A percentile compares a stretch with the other conserved stretches of the same genome.
Evolutionary conservation across 1,140 invertebrate genomes (phyloP).

Genomic region (Hydropsyche tenuis): DNA sequence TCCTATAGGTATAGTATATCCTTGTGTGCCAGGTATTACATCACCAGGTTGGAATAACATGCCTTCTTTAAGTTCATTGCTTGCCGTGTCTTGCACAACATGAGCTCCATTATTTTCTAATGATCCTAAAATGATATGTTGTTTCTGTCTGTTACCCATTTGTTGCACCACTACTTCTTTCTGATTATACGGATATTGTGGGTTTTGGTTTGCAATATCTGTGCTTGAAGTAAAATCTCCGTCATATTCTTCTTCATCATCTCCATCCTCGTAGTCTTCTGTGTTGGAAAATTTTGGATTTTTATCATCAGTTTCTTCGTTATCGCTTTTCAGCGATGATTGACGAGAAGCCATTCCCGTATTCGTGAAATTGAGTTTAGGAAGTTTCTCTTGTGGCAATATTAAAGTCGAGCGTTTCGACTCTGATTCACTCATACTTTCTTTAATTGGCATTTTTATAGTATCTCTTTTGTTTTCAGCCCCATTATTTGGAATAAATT

Average conservation of each 20-base stretch:
- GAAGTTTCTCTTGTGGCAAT: not conserved
- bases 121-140: conserved; percentile 64
- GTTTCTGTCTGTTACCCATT: conserved; percentile 58
- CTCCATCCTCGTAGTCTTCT: conserved; percentile 45
- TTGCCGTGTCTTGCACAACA: conserved; percentile 60
- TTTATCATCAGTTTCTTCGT: conserved; percentile 38
- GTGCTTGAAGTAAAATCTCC: conserved; percentile 63
- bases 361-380: not conserved
- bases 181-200: conserved; percentile 54
- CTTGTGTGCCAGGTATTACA: conserved; percentile 58
- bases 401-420: conserved; percentile 49
- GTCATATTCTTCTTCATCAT: conserved; percentile 54
- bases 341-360: not conserved
- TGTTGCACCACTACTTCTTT: conserved; percentile 54
- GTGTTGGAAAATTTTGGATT: conserved; percentile 33
- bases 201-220: conserved; percentile 57
- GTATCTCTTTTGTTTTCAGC: conserved; percentile 50
- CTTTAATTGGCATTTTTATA: not conserved
- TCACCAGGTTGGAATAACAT: conserved; percentile 69
- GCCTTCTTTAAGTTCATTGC: conserved; percentile 57
- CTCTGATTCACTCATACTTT: conserved; percentile 43
- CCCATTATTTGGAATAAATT: conserved; percentile 43
- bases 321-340: conserved; percentile 24
- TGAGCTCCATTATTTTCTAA: conserved; percentile 62
- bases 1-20: conserved; percentile 71